Base-by-base conservation (phyloP, 2,113 vertebrate species). In the Callaeas wilsoni region DNA sequence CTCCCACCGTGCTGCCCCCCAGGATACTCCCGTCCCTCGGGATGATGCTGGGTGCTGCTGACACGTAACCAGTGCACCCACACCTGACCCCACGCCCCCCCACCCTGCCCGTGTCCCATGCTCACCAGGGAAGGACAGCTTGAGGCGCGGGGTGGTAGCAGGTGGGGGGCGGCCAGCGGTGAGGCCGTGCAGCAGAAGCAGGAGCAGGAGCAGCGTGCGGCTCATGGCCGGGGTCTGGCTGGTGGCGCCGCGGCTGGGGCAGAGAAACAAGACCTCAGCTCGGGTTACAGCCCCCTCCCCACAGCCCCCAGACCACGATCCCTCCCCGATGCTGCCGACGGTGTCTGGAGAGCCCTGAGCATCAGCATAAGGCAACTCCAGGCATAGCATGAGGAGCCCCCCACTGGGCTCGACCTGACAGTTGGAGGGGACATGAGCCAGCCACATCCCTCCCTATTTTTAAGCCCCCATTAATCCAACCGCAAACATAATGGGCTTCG, bases 71-170 rank as follows among this genome's bases (percentile, higher is more conserved):
- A 1, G 37, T 0, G 27, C 52, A 26, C 49, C 35, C 33, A 9
- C 2, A 2, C 2, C 26, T 3, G 30, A 60, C 18, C 55, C 17
- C 10, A 4, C 0, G 0, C 5, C 4, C 12, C 64, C 53, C 35
- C 16, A 22, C 41, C 67, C 49, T 9, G 39, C 74, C 64, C 32
- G 1, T 37, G 65, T 49, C 52, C 86, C 94, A 25, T 0, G 10
- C 95, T 96, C 83, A 95, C 95, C 95, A 0, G 86, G 52, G 70
- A 96, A 96, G 47, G 89, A 20, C 94, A 95, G 83, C 62, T 96
- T 96, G 89, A 96, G 94, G 46, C 95, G 95, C 32, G 95, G 93
- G 56, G 29, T 92, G 86, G 93, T 89, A 32, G 95, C 7, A 0
- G 65, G n/a, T 0, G 56, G 79, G 25, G 91, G 70, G 22, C 22